Evolutionary conservation across 2,113 vertebrate genomes (phyloP).

Genomic region (Heliornis fulica): DNA sequence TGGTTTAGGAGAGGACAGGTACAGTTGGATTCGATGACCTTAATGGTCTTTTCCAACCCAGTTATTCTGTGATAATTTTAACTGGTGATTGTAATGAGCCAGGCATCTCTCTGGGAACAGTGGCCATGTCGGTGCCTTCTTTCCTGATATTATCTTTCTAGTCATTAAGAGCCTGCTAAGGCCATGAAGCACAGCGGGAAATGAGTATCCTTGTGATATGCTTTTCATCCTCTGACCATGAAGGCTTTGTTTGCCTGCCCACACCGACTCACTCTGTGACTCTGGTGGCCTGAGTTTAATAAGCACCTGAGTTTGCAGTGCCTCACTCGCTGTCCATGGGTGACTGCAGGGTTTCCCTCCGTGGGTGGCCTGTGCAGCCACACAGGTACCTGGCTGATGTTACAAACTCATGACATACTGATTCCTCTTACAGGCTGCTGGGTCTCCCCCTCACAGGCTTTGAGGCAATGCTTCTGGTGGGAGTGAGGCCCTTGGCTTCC

Average conservation of each 20-base stretch:
- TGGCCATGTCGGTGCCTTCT: background rate
- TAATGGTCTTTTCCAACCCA: too few species aligned
- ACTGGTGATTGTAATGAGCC: background rate
- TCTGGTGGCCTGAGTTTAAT: background rate
- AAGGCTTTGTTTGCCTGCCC: background rate
- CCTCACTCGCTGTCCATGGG: background rate
- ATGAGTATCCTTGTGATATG: background rate
- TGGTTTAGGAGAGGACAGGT: too few species aligned
- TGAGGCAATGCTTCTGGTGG: background rate
- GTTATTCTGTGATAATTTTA: too few species aligned
- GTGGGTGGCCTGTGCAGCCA: background rate
- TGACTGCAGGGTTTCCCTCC: background rate
- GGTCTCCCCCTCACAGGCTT: fast-evolving
- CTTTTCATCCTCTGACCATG: background rate
- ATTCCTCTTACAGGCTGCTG: background rate
- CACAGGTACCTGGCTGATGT: background rate
- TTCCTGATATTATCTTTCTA: background rate
- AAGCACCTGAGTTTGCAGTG: background rate
- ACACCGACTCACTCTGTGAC: fast-evolving
- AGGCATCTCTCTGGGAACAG: background rate
- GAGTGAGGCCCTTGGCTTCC: fast-evolving
- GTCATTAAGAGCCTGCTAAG: background rate
- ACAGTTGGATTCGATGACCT: too few species aligned
- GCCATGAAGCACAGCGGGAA: background rate
- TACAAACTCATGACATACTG: background rate